Conservation (phyloP, 2,113 vertebrate genomes). For the Cygnus buccinator region DNA sequence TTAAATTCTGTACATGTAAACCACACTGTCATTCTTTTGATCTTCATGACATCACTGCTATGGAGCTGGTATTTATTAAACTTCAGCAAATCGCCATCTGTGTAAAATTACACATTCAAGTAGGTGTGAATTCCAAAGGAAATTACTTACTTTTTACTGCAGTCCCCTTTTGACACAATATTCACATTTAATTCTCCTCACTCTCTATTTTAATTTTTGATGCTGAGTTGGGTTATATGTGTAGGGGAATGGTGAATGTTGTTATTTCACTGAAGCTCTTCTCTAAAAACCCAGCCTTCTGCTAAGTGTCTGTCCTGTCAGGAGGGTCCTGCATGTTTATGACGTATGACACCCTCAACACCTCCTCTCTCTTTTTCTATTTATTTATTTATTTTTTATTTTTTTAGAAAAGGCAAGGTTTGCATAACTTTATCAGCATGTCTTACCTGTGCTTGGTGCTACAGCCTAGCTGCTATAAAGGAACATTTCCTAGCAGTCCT, state of each 20-base stretch:
- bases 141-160: conserved; percentile 3
- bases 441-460: background rate
- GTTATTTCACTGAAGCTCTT: background rate
- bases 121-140: conserved; percentile 52
- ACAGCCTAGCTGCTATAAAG: background rate
- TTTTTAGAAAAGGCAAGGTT: background rate
- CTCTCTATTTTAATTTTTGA: conserved; percentile 30
- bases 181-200: conserved; percentile 44
- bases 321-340: background rate
- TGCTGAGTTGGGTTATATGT: background rate
- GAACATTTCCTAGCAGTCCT: background rate
- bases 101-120: conserved; percentile 33
- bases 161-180: conserved; percentile 36
- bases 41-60: background rate
- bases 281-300: background rate
- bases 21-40: background rate
- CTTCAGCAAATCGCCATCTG: background rate
- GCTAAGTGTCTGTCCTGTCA: background rate
- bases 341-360: background rate
- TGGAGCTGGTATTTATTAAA: background rate
- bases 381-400: background rate
- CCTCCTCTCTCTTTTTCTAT: background rate
- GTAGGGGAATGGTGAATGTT: background rate
- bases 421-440: background rate
- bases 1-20: background rate